phyloP scores from a whole-genome alignment of 2,888 invertebrate species.

The Harpagoxenus sublaevis region DNA sequence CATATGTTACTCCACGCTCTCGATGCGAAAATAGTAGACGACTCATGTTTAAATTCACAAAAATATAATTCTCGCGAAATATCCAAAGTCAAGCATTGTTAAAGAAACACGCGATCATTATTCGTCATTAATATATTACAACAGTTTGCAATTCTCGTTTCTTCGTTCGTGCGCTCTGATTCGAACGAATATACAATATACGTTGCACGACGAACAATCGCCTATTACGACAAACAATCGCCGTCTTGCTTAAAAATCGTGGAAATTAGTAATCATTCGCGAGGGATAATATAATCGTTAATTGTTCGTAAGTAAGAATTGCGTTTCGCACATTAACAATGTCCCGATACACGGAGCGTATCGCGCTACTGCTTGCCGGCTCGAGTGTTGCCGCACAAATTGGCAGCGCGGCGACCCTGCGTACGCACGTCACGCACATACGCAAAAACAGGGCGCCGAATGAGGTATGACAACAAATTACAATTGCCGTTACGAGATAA shows the following conservation, averaged over 20 bases:
- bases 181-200: not conserved
- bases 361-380: too few relatives aligned
- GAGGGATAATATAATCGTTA: not conserved
- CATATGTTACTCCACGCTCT: conserved; percentile 2
- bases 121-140: not conserved
- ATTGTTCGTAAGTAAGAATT: not conserved
- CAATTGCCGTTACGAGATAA: not conserved
- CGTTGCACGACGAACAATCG: too few relatives aligned
- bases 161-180: not conserved
- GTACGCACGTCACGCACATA: not conserved
- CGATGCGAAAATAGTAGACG: not conserved
- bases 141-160: not conserved
- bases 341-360: not conserved
- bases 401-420: not conserved
- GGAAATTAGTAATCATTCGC: not conserved
- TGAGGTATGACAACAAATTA: not conserved
- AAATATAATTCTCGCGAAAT: not conserved
- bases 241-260: not conserved
- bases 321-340: not conserved
- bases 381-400: not conserved
- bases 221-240: not conserved
- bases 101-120: not conserved
- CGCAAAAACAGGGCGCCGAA: not conserved
- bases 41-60: not conserved
- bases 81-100: not conserved